Evolutionary conservation across 2,113 vertebrate genomes (phyloP).

Genomic region (Saccopteryx bilineata): DNA sequence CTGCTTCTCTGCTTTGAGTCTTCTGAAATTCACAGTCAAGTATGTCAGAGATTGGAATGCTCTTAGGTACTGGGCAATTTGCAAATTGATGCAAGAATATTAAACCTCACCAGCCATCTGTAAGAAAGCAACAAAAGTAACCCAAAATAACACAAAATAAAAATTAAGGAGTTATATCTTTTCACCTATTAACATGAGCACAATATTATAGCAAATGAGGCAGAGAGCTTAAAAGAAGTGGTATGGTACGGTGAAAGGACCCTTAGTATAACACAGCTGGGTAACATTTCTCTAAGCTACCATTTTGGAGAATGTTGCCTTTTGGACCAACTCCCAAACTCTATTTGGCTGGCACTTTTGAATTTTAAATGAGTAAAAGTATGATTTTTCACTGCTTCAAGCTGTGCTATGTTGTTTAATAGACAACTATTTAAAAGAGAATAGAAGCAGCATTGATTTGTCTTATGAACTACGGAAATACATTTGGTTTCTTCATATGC

Average conservation of each 20-base stretch:
- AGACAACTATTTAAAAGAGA: constrained; percentile 62
- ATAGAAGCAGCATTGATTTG: constrained; percentile 55
- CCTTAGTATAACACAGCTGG: constrained; percentile 58
- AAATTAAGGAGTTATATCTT: constrained; percentile 23
- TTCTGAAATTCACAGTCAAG: constrained; percentile 9
- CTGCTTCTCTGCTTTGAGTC: constrained; percentile 37
- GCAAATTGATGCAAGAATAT: constrained; percentile 2
- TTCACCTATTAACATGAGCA: not conserved
- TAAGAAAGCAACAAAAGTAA: constrained; percentile 7
- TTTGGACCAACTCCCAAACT: constrained; percentile 60
- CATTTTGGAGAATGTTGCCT: constrained; percentile 72
- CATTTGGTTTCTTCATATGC: not conserved
- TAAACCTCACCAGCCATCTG: not conserved
- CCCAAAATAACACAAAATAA: constrained; percentile 52
- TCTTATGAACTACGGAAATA: constrained; percentile 59
- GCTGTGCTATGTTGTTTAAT: constrained; percentile 41
- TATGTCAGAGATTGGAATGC: constrained; percentile 30
- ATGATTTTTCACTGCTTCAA: constrained; percentile 62
- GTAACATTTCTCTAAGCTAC: constrained; percentile 61
- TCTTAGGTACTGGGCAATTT: constrained; percentile 51
- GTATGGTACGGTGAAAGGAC: not conserved
- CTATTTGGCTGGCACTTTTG: constrained; percentile 67
- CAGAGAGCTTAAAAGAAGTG: constrained; percentile 44
- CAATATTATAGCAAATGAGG: constrained; percentile 40
- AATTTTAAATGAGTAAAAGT: constrained; percentile 70